Percentiles rank a stretch among this genome's conserved stretches.
These are phyloP conservation scores for Perca flavescens DNA, from an alignment of 2,113 vertebrate genomes.

Conservation along the genomic window DNA sequence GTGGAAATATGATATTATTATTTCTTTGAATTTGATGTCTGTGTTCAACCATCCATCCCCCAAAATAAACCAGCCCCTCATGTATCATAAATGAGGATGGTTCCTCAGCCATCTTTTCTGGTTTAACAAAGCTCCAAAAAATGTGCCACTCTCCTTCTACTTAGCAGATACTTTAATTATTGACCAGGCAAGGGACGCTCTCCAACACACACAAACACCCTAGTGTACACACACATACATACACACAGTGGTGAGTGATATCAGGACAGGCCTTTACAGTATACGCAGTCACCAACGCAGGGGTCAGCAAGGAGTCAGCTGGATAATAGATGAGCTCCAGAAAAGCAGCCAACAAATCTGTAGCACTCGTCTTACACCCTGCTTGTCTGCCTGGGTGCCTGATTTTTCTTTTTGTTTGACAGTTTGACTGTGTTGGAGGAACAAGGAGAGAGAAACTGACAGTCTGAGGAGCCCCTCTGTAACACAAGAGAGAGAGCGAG, in stretches of 20 bases:
- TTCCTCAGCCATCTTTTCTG: constrained; percentile 21
- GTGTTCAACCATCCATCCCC: background rate
- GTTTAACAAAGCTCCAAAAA: constrained; percentile 29
- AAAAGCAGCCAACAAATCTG: constrained; percentile 58
- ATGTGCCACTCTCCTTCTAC: constrained; percentile 24
- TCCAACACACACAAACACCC: constrained; percentile 27
- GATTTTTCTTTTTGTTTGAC: constrained; percentile 30
- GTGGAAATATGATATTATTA: background rate
- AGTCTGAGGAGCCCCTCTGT: background rate
- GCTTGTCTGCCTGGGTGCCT: constrained; percentile 14
- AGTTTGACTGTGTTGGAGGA: constrained; percentile 9
- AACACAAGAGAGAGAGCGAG: background rate
- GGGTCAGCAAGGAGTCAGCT: constrained; percentile 74
- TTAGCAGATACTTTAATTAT: constrained; percentile 70
- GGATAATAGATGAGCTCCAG: constrained; percentile 78
- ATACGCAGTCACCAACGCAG: constrained; percentile 34
- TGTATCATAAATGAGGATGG: constrained; percentile 32
- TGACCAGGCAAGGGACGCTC: constrained; percentile 58
- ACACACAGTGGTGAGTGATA: constrained; percentile 58
- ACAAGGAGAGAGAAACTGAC: constrained; percentile 31
- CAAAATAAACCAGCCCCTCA: constrained; percentile 20
- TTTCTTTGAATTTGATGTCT: constrained; percentile 1
- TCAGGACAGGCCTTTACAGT: constrained; percentile 43
- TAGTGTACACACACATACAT: background rate
- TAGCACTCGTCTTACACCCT: constrained; percentile 38